Evolutionary conservation across 2,113 vertebrate species (phyloP).

Genomic region (Cygnus buccinator): DNA sequence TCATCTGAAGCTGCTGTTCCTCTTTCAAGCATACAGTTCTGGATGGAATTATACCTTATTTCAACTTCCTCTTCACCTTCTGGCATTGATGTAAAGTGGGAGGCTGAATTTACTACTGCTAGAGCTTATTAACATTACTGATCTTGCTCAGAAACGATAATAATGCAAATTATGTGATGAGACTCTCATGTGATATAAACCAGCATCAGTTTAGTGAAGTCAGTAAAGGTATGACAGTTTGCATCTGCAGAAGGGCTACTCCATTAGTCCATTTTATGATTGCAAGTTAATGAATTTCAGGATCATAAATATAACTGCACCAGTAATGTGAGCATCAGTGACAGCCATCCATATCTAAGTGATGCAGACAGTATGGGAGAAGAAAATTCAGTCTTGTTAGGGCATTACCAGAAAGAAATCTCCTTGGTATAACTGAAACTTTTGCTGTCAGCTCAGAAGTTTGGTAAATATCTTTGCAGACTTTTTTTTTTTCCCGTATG

Average conservation of each 20-base stretch:
- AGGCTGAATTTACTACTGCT: slow-evolving; percentile 21
- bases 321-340: not conserved
- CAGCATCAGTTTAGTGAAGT: not conserved
- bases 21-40: not conserved
- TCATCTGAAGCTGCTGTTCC: not conserved
- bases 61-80: slow-evolving; percentile 8
- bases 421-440: not conserved
- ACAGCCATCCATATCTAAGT: not conserved
- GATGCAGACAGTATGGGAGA: rapidly evolving
- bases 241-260: not conserved
- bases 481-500: rapidly evolving
- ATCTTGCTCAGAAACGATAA: not conserved
- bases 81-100: not conserved
- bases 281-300: not conserved
- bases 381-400: not conserved
- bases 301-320: not conserved
- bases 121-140: not conserved
- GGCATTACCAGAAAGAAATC: not conserved
- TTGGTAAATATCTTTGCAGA: not conserved
- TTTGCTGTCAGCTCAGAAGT: not conserved
- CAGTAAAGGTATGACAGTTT: not conserved
- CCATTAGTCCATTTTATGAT: not conserved
- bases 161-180: not conserved
- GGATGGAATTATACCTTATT: not conserved
- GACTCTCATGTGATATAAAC: not conserved